phyloP scores from a whole-genome alignment of 2,797 vertebrate species.

The Anguilla megastoma region DNA sequence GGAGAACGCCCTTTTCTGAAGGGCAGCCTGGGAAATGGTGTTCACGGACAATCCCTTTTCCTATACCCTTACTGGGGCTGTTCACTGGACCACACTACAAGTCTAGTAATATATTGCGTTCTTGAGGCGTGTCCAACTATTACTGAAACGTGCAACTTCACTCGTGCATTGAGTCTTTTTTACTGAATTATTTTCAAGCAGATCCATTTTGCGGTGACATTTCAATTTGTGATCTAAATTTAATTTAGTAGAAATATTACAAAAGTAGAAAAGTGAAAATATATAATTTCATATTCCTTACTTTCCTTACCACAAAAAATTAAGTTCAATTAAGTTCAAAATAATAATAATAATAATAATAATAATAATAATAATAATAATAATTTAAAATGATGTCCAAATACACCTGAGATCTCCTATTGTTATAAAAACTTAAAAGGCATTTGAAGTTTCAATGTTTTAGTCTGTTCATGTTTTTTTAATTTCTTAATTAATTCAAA shows the following conservation, averaged over 20 bases:
- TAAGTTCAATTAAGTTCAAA: too few relatives aligned
- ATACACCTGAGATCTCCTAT: too few relatives aligned
- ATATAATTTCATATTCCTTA: too few relatives aligned
- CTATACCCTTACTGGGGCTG: accelerated
- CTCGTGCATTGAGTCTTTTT: not conserved
- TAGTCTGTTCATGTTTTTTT: not conserved
- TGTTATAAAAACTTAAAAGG: not conserved
- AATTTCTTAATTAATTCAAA: not conserved
- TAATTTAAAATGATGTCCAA: not conserved
- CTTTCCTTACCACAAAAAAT: not conserved
- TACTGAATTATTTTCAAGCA: not conserved
- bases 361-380: not conserved
- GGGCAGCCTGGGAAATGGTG: conserved; percentile 59
- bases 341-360: too few relatives aligned
- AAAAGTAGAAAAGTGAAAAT: not conserved
- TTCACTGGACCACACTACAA: conserved; percentile 42
- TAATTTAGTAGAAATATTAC: not conserved
- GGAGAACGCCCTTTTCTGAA: not conserved
- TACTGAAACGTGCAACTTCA: not conserved
- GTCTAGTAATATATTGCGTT: conserved; percentile 48
- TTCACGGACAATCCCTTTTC: conserved; percentile 36
- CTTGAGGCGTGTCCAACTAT: not conserved
- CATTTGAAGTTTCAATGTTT: not conserved
- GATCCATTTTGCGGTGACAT: not conserved
- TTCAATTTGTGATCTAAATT: not conserved